Percentiles rank a stretch among this genome's conserved stretches.
These are phyloP conservation scores for Eledone cirrhosa DNA, from an alignment of 2,888 invertebrate species.

Conservation along the genomic window DNA sequence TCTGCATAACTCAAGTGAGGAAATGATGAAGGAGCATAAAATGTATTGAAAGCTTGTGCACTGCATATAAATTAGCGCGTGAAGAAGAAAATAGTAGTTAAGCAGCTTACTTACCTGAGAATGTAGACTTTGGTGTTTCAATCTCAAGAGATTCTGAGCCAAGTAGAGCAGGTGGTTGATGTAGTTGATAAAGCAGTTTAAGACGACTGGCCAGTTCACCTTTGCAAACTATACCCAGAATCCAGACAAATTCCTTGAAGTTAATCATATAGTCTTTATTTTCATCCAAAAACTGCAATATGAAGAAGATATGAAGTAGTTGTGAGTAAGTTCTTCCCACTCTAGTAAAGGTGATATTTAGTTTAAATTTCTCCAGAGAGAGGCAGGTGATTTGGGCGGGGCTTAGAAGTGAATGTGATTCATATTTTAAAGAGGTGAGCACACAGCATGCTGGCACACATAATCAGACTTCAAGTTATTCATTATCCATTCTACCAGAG, in stretches of 20 bases:
- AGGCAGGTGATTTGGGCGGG: no score
- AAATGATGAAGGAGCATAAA: no score
- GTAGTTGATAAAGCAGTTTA: conserved; percentile 87
- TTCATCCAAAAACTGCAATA: conserved; percentile 82
- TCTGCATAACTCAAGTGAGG: no score
- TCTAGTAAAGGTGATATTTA: no score
- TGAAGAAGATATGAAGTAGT: no score
- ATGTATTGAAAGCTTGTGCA: no score
- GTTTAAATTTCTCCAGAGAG: no score
- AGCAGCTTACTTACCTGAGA: conserved; percentile 45
- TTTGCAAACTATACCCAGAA: conserved; percentile 82
- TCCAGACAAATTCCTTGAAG: conserved; percentile 85
- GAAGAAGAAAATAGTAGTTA: background rate
- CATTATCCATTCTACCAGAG: no score
- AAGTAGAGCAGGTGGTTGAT: conserved; percentile 74
- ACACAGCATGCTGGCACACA: background rate
- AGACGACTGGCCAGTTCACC: conserved; percentile 83
- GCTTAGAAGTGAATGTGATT: no score
- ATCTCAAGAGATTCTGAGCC: conserved; percentile 41
- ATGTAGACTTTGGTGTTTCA: conserved; percentile 45
- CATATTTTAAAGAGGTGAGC: background rate
- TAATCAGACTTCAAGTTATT: no score
- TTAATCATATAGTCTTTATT: conserved; percentile 86
- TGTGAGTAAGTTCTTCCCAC: background rate
- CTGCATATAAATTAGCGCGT: no score